Base-by-base conservation (phyloP, 1,140 invertebrate genomes). In the Drosophila ohnishii region DNA sequence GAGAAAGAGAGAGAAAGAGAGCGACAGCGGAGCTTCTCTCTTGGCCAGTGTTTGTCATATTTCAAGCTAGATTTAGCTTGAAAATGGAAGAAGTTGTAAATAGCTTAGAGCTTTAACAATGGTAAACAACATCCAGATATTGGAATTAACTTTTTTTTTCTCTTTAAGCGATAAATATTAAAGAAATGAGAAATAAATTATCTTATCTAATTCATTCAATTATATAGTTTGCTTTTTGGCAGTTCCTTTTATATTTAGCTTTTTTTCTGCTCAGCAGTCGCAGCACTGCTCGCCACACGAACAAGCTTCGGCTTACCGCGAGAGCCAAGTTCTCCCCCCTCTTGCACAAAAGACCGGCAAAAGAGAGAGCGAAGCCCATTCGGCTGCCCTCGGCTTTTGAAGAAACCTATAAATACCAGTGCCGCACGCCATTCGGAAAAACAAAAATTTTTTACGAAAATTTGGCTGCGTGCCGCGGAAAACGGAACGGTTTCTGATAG, bases 401-500 rank as follows among this genome's bases (percentile, higher is more conserved):
- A 9, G 8, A 53, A 53, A 25, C 50, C 50, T 55, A 55, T 55
- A 55, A 55, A 37, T 55, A 37, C 51, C 19, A 14, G 13, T 32
- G 44, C 42, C 9, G 42, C 57, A 11, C 42, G 44, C 14, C 28
- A 48, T 50, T 60, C 57, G 30, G 5, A 10, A n/a, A 55, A 19
- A 40, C 3, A 22, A 45, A 14, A 25, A 10, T 10, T 53, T 53
- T 35, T 22, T 3, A 14, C 1, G 1, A 37, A 34, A 50, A n/a
- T 67, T 39, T 37, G 42, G 65, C 58, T 45, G 28, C 65, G 65
- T 30, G 56, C 16, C 40, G 32, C 63, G 64, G 34, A 25, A 37
- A 32, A 32, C 44, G 28, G 44, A 50, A 45, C 45, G 35, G 44
- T 42, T 45, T 47, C 45, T 50, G 30, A 50, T 50, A 13, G 48